Evolutionary conservation across 2,888 invertebrate species (phyloP).

Genomic region (Drosophila anomalipes): DNA sequence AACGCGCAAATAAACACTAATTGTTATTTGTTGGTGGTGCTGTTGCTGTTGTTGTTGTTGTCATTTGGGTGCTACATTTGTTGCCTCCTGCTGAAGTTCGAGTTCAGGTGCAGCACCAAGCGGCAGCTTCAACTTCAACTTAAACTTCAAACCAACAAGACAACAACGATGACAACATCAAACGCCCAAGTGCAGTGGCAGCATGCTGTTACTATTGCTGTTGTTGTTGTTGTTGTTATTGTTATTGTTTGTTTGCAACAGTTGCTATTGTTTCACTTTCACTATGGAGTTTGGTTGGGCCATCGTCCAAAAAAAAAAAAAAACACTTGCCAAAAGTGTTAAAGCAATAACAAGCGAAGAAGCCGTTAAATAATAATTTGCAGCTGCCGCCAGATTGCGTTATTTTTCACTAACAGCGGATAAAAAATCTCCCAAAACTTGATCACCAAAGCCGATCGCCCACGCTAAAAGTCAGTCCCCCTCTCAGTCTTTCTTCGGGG

Average conservation of each 20-base stretch:
- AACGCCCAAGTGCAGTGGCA: slow-evolving; percentile 74
- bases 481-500: slow-evolving; percentile 4
- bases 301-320: neutral
- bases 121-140: slow-evolving; percentile 45
- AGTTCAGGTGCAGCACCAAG: slow-evolving; percentile 72
- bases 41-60: slow-evolving; percentile 33
- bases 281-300: slow-evolving; percentile 46
- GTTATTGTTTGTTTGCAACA: slow-evolving; percentile 23
- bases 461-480: slow-evolving; percentile 43
- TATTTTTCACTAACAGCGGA: slow-evolving; percentile 58
- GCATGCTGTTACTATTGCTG: slow-evolving; percentile 34
- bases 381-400: slow-evolving; percentile 65
- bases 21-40: slow-evolving; percentile 46
- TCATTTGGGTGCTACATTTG: slow-evolving; percentile 30
- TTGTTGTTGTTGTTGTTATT: slow-evolving; percentile 19
- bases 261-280: slow-evolving; percentile 65
- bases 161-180: slow-evolving; percentile 54
- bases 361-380: slow-evolving; percentile 78
- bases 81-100: slow-evolving; percentile 63
- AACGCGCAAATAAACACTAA: slow-evolving; percentile 57
- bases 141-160: slow-evolving; percentile 27
- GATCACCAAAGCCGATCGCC: slow-evolving; percentile 60
- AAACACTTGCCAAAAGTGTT: slow-evolving; percentile 74
- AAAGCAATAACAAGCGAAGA: slow-evolving; percentile 61
- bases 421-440: slow-evolving; percentile 18